Evolutionary conservation across 2,797 vertebrate species (phyloP).

Genomic region (Gallinago stenura): DNA sequence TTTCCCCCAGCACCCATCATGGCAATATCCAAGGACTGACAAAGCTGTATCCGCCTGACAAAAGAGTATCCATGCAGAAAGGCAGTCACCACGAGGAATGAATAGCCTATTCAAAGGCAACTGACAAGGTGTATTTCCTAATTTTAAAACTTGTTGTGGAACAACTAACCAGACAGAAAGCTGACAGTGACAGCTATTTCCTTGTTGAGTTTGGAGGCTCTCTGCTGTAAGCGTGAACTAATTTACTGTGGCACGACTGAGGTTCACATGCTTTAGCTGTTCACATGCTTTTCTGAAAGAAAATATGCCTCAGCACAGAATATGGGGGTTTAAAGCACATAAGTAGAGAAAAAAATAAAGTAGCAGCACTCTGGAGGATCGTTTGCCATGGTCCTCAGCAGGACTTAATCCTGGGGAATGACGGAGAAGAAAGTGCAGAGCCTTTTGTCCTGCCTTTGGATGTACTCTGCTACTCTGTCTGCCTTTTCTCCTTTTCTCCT

Average conservation of each 20-base stretch:
- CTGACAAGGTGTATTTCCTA: slow-evolving; percentile 36
- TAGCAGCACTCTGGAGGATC: neutral
- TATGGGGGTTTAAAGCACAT: neutral
- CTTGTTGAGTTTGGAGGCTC: neutral
- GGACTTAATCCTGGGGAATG: neutral
- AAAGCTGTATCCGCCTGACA: neutral
- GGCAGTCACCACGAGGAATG: neutral
- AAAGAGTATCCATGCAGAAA: slow-evolving; percentile 37
- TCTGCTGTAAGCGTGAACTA: neutral
- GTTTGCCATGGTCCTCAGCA: neutral
- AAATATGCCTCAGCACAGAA: neutral
- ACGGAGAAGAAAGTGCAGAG: neutral
- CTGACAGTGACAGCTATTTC: slow-evolving; percentile 37
- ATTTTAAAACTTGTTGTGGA: slow-evolving; percentile 17
- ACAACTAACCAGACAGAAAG: neutral
- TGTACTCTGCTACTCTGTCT: neutral
- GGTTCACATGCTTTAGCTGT: neutral
- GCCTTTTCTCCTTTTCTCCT: neutral
- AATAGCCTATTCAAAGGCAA: neutral
- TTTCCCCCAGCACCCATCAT: neutral
- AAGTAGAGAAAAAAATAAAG: neutral
- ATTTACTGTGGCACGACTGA: neutral
- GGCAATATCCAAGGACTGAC: slow-evolving; percentile 9
- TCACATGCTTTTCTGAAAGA: neutral
- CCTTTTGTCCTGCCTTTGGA: neutral